These are phyloP conservation scores for Sebastes miniatus DNA, from an alignment of 2,797 vertebrate species.

Conservation along the genomic window DNA sequence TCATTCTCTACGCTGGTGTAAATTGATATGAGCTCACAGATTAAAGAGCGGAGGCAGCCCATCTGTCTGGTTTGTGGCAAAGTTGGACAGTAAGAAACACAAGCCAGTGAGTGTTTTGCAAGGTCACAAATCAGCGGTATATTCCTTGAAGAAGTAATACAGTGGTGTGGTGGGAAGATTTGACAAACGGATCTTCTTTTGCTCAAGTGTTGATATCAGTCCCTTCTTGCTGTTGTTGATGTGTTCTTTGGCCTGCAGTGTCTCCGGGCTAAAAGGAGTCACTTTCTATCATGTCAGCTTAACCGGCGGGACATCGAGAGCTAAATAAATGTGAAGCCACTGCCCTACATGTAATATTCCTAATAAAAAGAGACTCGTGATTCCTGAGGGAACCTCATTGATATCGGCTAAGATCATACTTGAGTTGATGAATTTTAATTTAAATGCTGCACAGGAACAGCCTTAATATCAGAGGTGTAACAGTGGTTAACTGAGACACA, in stretches of 20 bases:
- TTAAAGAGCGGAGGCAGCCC: conserved; percentile 20
- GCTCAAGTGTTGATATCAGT: conserved; percentile 5
- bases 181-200: background rate
- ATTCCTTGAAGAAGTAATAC: background rate
- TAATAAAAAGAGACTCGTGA: background rate
- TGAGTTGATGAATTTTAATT: background rate
- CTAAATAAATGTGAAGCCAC: conserved; percentile 19
- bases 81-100: background rate
- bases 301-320: conserved; percentile 25
- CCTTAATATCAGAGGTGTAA: background rate
- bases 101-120: background rate
- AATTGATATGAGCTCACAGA: conserved; percentile 10
- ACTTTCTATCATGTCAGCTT: conserved; percentile 51
- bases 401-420: background rate
- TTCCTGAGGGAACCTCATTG: background rate
- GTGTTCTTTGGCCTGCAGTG: conserved; percentile 26
- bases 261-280: conserved; percentile 44
- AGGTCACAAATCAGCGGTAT: background rate
- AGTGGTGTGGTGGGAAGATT: background rate
- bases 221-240: conserved; percentile 30
- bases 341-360: conserved; percentile 15
- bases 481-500: background rate
- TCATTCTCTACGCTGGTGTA: conserved; percentile 1
- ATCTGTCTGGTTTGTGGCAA: conserved; percentile 15
- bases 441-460: background rate